Conservation (phyloP, 92 coral and sea anemone genomes). For the Porites divaricata region DNA sequence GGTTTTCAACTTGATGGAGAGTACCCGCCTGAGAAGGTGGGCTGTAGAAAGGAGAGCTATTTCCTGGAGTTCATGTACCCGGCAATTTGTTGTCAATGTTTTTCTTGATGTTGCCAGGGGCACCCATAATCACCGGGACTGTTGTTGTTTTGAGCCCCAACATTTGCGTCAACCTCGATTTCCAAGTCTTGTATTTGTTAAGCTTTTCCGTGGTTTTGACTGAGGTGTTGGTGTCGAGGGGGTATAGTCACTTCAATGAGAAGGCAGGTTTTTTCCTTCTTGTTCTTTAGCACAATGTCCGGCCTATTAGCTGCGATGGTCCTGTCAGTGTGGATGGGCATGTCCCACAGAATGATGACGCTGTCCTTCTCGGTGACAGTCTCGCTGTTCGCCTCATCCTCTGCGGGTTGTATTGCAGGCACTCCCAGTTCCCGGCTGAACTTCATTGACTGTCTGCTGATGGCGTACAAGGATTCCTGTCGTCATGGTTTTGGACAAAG, state of each 20-base stretch:
- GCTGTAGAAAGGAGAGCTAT: no score
- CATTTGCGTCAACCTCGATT: not conserved
- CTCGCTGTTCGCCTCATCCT: not conserved
- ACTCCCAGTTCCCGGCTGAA: no score
- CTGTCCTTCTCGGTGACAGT: slow-evolving; percentile 7
- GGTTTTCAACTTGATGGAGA: no score
- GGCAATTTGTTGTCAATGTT: no score
- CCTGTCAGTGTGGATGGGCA: no score
- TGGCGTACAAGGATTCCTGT: no score
- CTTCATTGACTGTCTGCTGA: no score
- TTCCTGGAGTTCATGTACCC: no score
- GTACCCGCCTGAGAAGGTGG: no score
- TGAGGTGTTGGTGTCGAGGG: not conserved
- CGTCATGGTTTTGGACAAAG: no score
- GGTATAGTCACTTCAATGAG: not conserved
- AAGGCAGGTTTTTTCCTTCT: not conserved
- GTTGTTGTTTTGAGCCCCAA: not conserved
- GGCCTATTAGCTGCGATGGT: not conserved
- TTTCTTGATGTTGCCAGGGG: not conserved
- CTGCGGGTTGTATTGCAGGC: no score
- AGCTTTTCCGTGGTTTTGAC: not conserved
- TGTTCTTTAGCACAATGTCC: not conserved
- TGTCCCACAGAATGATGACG: no score
- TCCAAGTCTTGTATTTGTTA: not conserved
- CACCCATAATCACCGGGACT: not conserved